Base-by-base conservation (phyloP, 2,113 vertebrate genomes). In the Nyctibius bracteatus region DNA sequence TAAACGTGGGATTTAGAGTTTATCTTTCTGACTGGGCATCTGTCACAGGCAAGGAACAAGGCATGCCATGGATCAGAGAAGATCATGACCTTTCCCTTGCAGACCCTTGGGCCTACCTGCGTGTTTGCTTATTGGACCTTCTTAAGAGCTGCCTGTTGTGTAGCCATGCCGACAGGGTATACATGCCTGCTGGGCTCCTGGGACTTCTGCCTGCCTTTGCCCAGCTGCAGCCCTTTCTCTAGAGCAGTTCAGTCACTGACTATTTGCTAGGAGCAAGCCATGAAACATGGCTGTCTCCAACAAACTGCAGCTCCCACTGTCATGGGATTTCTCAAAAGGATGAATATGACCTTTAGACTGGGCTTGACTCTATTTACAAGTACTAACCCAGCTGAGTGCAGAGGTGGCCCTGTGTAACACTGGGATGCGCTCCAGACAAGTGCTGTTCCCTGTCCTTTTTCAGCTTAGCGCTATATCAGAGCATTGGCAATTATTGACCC, bases 401-500 rank as follows among this genome's bases (percentile, higher is more conserved):
- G 46, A 80, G 57, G 73, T 74, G 22, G 46, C 59, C 47, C 39
- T 31, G 9, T 25, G n/a, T 70, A 62, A 28, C 46, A 6, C 6
- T 39, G 43, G 74, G n/a, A 51, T 35, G 24, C 1, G 1, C 52
- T 88, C 62, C 79, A 81, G 57, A 47, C 66, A 88, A 90, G 68
- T 85, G 61, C 87, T 79, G 25, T 79, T 93, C 70, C 35, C 67
- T 90, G 92, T 74, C 59, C 37, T 92, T 86, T 95, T 91, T 90
- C 94, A 94, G 55, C 72, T 72, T 58, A 62, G 91, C 52, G 23
- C n/a, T 78, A 4, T 41, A 49, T 61, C 52, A 78, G 62, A 92
- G 49, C 59, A 20, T 0, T 63, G 68, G 75, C 80, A 90, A 35
- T 94, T 92, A 88, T 71, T 94, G 80, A 67, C 75, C 23, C 65